Percentiles rank a stretch among this genome's conserved stretches.
Evolutionary conservation across 2,888 invertebrate genomes (phyloP).

Genomic region (Limnephilus rhombicus): DNA sequence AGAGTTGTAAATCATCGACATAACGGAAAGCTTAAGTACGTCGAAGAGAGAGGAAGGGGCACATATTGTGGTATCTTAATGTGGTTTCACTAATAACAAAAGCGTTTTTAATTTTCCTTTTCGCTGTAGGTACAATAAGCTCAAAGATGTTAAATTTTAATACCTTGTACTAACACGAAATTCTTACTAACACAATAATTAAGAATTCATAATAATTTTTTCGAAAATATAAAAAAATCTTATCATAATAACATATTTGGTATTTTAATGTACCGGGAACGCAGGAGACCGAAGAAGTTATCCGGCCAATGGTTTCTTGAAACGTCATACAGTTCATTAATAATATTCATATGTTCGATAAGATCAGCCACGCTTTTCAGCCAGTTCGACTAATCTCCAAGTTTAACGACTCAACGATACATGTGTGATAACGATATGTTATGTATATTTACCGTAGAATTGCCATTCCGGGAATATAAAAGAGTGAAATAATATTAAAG

Average conservation of each 20-base stretch:
- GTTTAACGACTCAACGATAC: neutral
- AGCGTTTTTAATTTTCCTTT: slow-evolving; percentile 35
- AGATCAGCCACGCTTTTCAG: slow-evolving; percentile 5
- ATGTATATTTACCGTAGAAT: neutral
- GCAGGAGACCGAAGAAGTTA: neutral
- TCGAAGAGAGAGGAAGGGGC: slow-evolving; percentile 25
- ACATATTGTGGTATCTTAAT: slow-evolving; percentile 42
- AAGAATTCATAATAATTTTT: neutral
- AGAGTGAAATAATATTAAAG: neutral
- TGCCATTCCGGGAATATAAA: neutral
- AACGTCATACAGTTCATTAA: slow-evolving; percentile 4
- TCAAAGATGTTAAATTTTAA: neutral
- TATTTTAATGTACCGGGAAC: neutral
- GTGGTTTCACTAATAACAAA: slow-evolving; percentile 44
- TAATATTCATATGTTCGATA: neutral
- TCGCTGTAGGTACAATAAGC: neutral
- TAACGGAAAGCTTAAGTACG: slow-evolving; percentile 61
- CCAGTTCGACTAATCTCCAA: neutral
- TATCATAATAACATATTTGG: neutral
- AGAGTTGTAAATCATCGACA: slow-evolving; percentile 64
- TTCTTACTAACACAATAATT: neutral
- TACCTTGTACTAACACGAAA: neutral
- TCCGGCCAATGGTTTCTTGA: neutral
- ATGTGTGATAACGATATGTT: neutral
- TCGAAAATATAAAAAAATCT: neutral